phyloP scores from a whole-genome alignment of 1,140 invertebrate genomes.

The Ceratoteleas bidentatus region DNA sequence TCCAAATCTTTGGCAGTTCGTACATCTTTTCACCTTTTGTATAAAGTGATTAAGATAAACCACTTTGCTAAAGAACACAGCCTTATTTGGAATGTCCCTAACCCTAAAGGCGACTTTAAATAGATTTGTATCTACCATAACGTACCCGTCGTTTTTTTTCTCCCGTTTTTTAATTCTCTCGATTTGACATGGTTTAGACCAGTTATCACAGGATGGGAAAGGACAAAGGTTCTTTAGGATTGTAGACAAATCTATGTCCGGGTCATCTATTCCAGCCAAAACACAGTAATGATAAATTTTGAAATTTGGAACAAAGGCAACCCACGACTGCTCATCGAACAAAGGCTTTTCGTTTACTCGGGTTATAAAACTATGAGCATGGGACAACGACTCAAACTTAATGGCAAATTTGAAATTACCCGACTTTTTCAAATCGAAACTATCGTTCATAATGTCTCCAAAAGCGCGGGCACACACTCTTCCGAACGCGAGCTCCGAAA shows the following conservation, averaged over 20 bases:
- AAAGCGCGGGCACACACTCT: background rate
- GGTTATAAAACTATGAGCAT: background rate
- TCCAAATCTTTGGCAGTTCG: conserved; percentile 2
- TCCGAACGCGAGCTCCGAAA: background rate
- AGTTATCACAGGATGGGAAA: background rate
- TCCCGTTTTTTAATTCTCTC: background rate
- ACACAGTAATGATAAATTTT: background rate
- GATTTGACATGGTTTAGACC: background rate
- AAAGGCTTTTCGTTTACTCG: background rate
- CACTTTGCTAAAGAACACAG: background rate
- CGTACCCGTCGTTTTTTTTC: background rate
- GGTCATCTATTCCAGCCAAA: background rate
- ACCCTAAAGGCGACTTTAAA: background rate
- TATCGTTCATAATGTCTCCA: background rate
- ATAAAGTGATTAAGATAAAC: background rate
- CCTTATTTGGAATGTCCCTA: background rate
- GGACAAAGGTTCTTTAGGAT: background rate
- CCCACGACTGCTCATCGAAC: background rate
- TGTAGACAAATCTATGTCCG: background rate
- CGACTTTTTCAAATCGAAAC: background rate
- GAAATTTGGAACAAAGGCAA: conserved; percentile 10
- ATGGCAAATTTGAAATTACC: background rate
- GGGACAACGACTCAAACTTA: background rate
- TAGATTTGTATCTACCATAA: background rate
- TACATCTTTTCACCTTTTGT: conserved; percentile 9